phyloP scores from a whole-genome alignment of 2,888 invertebrate species.

The Bellardia pandia region DNA sequence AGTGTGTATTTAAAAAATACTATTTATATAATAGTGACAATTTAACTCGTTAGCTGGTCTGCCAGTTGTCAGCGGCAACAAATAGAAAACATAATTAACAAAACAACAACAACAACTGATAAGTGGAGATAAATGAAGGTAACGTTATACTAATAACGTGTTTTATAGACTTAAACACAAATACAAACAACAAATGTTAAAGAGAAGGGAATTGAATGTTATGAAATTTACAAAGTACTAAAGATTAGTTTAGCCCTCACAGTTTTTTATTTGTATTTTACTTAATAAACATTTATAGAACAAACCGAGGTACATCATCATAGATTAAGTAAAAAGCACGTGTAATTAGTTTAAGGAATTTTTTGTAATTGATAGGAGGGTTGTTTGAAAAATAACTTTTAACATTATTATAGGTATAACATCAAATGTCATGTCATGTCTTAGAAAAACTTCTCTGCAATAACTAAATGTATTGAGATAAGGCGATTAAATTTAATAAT shows the following conservation, averaged over 20 bases:
- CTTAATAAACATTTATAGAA: constrained; percentile 1
- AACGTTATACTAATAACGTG: background rate
- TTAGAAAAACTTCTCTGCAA: too few relatives aligned
- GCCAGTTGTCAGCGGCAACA: constrained; percentile 14
- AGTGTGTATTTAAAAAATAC: background rate
- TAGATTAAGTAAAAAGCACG: constrained; percentile 6
- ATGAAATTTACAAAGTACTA: background rate
- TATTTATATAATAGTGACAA: constrained; percentile 13
- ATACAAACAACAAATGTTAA: background rate
- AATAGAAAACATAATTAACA: constrained; percentile 8
- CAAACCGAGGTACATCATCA: background rate
- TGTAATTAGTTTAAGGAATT: background rate
- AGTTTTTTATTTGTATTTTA: constrained; percentile 1
- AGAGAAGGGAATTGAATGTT: background rate
- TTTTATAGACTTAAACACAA: background rate
- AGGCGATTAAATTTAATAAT: background rate
- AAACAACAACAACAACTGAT: background rate
- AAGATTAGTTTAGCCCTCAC: background rate
- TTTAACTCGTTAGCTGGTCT: background rate
- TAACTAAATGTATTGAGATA: too few relatives aligned
- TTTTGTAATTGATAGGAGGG: background rate
- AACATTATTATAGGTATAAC: background rate
- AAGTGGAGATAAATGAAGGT: constrained; percentile 3
- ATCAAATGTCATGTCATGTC: background rate
- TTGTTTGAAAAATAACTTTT: background rate